Evolutionary conservation across 1,140 invertebrate genomes (phyloP).

Genomic region (Zaprionus africanus): DNA sequence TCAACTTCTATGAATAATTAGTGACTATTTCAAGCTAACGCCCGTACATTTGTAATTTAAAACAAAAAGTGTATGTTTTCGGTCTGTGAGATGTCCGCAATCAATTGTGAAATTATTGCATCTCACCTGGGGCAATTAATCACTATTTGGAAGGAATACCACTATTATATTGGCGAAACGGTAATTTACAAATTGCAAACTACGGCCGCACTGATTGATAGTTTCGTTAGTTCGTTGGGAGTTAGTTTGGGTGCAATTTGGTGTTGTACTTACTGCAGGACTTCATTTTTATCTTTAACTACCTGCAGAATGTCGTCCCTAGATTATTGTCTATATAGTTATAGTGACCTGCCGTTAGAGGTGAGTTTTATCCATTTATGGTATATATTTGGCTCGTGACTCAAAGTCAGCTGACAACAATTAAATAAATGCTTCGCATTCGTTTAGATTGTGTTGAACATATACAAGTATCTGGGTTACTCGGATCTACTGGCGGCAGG

Average conservation of each 20-base stretch:
- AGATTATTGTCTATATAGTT: slow-evolving; percentile 54
- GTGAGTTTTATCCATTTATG: slow-evolving; percentile 41
- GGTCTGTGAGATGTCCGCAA: not conserved
- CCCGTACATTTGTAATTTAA: not conserved
- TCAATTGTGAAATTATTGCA: not conserved
- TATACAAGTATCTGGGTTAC: slow-evolving; percentile 87
- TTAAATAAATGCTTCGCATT: slow-evolving; percentile 26
- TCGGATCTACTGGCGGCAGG: slow-evolving; percentile 87
- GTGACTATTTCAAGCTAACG: not conserved
- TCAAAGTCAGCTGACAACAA: slow-evolving; percentile 67
- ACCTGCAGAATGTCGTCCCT: slow-evolving; percentile 52
- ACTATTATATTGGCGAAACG: not conserved
- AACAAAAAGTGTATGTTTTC: not conserved
- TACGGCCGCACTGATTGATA: slow-evolving; percentile 42
- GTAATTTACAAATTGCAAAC: slow-evolving; percentile 23
- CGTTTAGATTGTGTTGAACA: slow-evolving; percentile 86
- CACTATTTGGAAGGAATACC: not conserved
- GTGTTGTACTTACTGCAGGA: slow-evolving; percentile 24
- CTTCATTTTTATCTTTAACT: slow-evolving; percentile 2
- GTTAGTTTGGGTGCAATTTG: slow-evolving; percentile 36
- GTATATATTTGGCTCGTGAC: slow-evolving; percentile 28
- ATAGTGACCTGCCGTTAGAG: slow-evolving; percentile 79
- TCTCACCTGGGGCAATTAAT: not conserved
- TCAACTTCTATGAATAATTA: not conserved
- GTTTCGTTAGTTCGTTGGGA: slow-evolving; percentile 34